Evolutionary conservation across 1,140 invertebrate species (phyloP), one percentile per base, ranked within the genome.

Genomic region (Glomeris maerens): DNA sequence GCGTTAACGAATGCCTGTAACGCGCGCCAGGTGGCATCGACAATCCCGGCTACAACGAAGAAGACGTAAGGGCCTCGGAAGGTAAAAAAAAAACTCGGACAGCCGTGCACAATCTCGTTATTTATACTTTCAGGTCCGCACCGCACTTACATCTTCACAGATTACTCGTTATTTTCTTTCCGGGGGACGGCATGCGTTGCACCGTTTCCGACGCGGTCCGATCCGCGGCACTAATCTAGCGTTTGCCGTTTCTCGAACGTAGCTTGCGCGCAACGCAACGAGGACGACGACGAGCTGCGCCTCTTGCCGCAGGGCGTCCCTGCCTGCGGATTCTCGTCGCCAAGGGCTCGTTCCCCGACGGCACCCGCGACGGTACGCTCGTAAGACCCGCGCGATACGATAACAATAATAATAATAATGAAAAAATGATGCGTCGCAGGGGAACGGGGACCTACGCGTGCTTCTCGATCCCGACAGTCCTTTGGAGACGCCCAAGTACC

Each of bases 391-490:
- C 28, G 28, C 28, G 28, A 47, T 47, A 47, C 36, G 36, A 29
- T 29, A 29, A 47, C 3, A 47, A 29, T 29, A 29, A 47, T 47
- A 47, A 29, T 29, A 29, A 47, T 47, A 47, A 29, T 29, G 28
- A 51, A 14, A 26, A 23, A 23, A 23, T 28, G 27, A 45, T 50
- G 41, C 29, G 48, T 45, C n/a, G n/a, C n/a, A n/a, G n/a, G n/a
- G n/a, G n/a, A n/a, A n/a, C n/a, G n/a, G n/a, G n/a, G n/a, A n/a
- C n/a, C n/a, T n/a, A n/a, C n/a, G n/a, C n/a, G n/a, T n/a, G n/a
- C n/a, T n/a, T n/a, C n/a, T n/a, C n/a, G n/a, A n/a, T n/a, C n/a
- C 3, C 31, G 31, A 36, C 31, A 36, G 31, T 17, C 31, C 31
- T 17, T 13, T 17, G 10, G 31, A 17, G 10, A 36, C 31, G 10